Conservation (phyloP, 2,113 vertebrate species). For the Podilymbus podiceps region DNA sequence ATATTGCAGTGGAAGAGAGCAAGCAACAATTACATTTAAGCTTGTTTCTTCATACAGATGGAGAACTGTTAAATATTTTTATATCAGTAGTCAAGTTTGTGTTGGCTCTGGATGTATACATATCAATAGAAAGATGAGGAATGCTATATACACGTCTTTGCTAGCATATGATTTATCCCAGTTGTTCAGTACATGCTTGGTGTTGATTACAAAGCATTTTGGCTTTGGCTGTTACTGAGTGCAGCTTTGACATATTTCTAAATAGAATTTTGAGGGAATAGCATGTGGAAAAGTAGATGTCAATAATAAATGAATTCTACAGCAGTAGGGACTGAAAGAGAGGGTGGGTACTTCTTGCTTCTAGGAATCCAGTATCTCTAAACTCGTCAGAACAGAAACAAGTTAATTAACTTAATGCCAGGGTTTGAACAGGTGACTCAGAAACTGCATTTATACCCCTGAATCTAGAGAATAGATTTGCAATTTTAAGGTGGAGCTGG, state of each 20-base stretch:
- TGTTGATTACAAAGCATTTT: neutral
- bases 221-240: neutral
- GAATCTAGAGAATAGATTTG: neutral
- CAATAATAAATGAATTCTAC: neutral
- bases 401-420: neutral
- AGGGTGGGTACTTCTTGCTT: neutral
- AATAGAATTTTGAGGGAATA: neutral
- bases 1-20: neutral
- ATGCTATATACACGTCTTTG: neutral
- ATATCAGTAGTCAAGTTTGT: no score
- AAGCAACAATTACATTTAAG: neutral
- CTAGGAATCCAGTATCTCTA: neutral
- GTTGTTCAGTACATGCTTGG: neutral
- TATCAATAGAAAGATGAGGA: accelerated
- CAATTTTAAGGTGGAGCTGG: neutral
- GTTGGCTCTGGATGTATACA: neutral
- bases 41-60: neutral
- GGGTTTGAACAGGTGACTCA: neutral
- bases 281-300: neutral
- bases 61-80: neutral
- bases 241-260: neutral
- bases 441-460: neutral
- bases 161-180: no score
- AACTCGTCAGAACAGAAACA: neutral
- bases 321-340: neutral